phyloP scores from a whole-genome alignment of 2,113 vertebrate genomes.

The Chloropsis cyanopogon region DNA sequence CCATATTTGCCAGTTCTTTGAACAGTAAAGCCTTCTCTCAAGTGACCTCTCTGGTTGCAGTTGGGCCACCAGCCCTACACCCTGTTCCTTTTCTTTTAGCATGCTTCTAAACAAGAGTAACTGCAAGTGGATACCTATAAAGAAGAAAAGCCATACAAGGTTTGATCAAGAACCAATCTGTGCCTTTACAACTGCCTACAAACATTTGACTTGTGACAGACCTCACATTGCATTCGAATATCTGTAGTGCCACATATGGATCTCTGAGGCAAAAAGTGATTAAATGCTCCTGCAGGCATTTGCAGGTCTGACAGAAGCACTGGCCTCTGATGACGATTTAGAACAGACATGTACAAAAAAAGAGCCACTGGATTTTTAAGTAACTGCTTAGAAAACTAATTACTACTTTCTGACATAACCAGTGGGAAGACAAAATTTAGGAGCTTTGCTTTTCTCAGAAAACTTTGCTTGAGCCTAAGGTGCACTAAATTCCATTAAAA shows the following conservation, averaged over 20 bases:
- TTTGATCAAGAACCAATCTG: background rate
- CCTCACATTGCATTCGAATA: background rate
- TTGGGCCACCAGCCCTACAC: background rate
- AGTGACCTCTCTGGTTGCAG: background rate
- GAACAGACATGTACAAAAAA: background rate
- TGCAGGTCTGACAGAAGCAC: background rate
- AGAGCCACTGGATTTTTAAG: background rate
- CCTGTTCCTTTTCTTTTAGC: background rate
- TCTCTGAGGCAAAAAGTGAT: background rate
- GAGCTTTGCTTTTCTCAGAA: background rate
- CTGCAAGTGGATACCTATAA: background rate
- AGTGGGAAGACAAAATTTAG: background rate
- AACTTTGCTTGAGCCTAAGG: background rate
- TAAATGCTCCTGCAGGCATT: background rate
- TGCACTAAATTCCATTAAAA: background rate
- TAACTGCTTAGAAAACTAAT: background rate
- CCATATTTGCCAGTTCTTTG: conserved; percentile 5
- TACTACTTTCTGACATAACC: background rate
- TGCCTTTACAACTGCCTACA: background rate
- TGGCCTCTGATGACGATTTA: background rate
- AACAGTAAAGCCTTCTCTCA: conserved; percentile 18
- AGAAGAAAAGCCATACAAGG: background rate
- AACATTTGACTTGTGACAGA: background rate
- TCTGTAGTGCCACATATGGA: background rate
- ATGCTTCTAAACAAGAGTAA: background rate